phyloP scores from a whole-genome alignment of 2,797 vertebrate genomes.

The Limnodromus scolopaceus region DNA sequence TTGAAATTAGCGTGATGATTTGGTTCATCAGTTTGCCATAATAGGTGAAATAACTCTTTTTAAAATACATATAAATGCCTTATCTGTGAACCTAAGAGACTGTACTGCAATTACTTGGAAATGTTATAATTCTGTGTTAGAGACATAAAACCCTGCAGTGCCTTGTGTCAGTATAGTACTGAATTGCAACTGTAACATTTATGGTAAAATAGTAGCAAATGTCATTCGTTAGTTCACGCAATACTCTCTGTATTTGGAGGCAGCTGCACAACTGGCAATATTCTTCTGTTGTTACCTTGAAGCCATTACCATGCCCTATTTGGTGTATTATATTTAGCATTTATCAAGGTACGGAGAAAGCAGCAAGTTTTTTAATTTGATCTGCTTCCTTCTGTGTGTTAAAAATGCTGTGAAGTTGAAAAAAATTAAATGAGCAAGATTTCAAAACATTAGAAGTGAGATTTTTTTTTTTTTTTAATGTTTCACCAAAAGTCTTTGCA shows the following conservation, averaged over 20 bases:
- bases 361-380: neutral
- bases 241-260: neutral
- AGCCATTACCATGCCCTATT: neutral
- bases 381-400: neutral
- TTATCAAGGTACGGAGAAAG: neutral
- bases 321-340: neutral
- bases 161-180: neutral
- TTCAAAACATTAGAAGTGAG: constrained; percentile 10
- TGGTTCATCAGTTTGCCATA: constrained; percentile 11
- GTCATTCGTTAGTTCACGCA: neutral
- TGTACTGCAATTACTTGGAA: neutral
- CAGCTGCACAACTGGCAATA: neutral
- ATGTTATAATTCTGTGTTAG: neutral
- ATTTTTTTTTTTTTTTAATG: neutral
- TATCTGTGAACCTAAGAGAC: neutral
- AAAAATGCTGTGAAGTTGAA: neutral
- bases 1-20: neutral
- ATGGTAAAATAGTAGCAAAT: neutral
- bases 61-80: neutral
- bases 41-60: neutral
- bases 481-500: neutral
- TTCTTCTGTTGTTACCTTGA: neutral
- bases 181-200: neutral
- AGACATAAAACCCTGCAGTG: neutral
- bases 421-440: neutral